Percentiles rank a stretch among this genome's conserved stretches.
phyloP scores from a whole-genome alignment of 37 sponge, comb jelly and placozoan species.

The Chondrosia reniformis region DNA sequence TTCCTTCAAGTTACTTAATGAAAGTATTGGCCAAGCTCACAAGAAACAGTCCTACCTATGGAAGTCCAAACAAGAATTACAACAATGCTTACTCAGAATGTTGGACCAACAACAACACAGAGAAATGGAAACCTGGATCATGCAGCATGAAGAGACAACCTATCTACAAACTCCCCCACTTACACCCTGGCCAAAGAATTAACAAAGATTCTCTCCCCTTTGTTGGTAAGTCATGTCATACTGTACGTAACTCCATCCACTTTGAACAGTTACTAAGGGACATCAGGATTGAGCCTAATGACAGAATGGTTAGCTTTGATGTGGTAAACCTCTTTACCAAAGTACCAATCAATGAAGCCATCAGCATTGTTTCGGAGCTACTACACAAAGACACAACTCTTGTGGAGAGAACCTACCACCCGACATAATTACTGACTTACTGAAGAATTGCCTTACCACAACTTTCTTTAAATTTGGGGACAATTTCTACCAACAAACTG shows the following conservation, averaged over 20 bases:
- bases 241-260: not conserved
- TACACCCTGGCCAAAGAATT: conserved; percentile 6
- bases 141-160: too few relatives aligned
- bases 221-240: not conserved
- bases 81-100: too few relatives aligned
- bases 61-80: too few relatives aligned
- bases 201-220: conserved; percentile 3
- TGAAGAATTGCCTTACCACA: not conserved
- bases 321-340: not conserved
- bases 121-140: too few relatives aligned
- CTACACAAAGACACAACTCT: not conserved
- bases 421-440: not conserved
- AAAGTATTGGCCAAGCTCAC: too few relatives aligned
- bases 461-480: conserved; percentile 5
- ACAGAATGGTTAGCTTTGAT: conserved; percentile 10
- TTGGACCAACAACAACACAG: too few relatives aligned
- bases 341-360: conserved; percentile 9
- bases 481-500: not conserved
- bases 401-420: not conserved
- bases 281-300: not conserved
- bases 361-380: not conserved
- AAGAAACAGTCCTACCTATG: too few relatives aligned
- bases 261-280: conserved; percentile 14
- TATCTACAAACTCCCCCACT: conserved; percentile 18
- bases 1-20: too few relatives aligned